Base-by-base conservation (phyloP, 92 coral and sea anemone species). In the Galaxea fascicularis region DNA sequence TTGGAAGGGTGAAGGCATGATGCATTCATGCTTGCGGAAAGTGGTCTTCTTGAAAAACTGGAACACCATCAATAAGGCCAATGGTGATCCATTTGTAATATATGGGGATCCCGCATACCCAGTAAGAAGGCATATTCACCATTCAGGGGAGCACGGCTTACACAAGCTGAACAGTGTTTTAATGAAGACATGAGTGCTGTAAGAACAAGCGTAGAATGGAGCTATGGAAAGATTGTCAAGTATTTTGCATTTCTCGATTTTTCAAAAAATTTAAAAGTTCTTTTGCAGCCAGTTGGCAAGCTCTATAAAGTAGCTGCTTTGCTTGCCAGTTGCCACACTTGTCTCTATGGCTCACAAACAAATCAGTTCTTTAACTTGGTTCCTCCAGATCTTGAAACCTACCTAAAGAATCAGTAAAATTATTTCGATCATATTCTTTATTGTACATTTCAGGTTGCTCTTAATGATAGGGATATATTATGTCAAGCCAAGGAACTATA, bases 131-230 rank as follows among this genome's bases (percentile, higher is more conserved):
- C 80, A 90, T 53, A 90, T 90, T 22, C 62, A 44, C 95, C 93
- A 22, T 92, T 85, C 58, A 66, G 91, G 21, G 84, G 84, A 1
- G 84, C 85, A 9, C 65, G 66, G 28, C 69, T 92, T 51, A 76
- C 88, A 39, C 84, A 60, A 28, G 93, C 35, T 22, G 86, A 92
- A 22, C 71, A 82, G 66, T 24, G 20, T 30, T 92, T 92, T 49
- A 89, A 89, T 71, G 82, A 52, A 67, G 82, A 44, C 25, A 92
- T 89, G 95, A 89, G 93, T 60, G 78, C 76, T 25, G 91, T 92
- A 3, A 44, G 95, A 76, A 72, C 74, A 25, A 35, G 82, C n/a
- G 95, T 89, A 6, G 89, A 89, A 66, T 89, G 92, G 92, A 83
- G 89, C 10, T 89, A 83, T 84, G 93, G 93, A 15, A 89, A 89